Evolutionary conservation across 2,888 invertebrate species (phyloP), one percentile per base, ranked within the genome.

Genomic region (Colostygia pectinataria): DNA sequence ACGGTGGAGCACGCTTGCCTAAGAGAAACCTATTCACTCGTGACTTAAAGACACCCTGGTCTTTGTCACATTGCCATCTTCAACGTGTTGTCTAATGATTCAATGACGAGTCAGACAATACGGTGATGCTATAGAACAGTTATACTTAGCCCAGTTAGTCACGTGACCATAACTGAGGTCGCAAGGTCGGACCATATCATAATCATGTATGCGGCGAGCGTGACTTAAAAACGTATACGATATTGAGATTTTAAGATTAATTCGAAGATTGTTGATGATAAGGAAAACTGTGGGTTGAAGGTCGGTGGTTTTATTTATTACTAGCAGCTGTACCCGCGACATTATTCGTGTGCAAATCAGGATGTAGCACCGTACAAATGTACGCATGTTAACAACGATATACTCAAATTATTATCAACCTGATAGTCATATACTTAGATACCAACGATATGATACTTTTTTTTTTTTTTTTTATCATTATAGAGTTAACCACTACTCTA

Each of bases 181-280:
- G 34, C 52, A 48, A 52, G 55, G 52, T 52, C 52, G 42, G 29
- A 43, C 18, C 38, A 52, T n/a, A n/a, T 34, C 38, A 31, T 18
- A 9, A 33, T 32, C 39, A 41, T 38, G 41, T 29, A 54, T 57
- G 57, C 52, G 39, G 24, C 40, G 57, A 60, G 55, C 50, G 56
- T 65, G 51, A 57, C 51, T 58, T 38, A 8, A 29, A 39, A 37
- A 28, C 18, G 7, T 29, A 10, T 43, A 33, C 9, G 28, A 24
- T 28, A 38, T 33, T 27, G 14, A 23, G 31, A 28, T 31, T 38
- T 32, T 31, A 18, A n/a, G 4, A 34, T 13, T 8, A 27, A 39
- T 46, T 40, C 25, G 14, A 43, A 27, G 24, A 42, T 41, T 36
- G 18, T 13, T 25, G 6, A 27, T 15, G 4, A 15, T 15, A 20